Evolutionary conservation across 2,113 vertebrate species (phyloP).

Genomic region (Callochromis pleurospilus): DNA sequence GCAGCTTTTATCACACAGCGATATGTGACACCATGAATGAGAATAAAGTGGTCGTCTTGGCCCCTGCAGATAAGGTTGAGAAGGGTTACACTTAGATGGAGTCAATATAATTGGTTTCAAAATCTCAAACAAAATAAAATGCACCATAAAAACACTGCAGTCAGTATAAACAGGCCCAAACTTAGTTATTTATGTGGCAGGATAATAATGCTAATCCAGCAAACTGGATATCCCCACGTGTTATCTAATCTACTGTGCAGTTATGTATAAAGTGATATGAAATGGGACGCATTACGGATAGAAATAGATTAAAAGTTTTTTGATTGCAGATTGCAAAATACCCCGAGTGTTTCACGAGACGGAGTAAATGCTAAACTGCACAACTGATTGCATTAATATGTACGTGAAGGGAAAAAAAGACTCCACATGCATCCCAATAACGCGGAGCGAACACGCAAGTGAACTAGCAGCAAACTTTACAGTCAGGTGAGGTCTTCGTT

Average conservation of each 20-base stretch:
- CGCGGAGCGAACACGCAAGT: neutral
- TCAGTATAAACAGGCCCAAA: neutral
- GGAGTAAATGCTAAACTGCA: neutral
- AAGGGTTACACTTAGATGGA: neutral
- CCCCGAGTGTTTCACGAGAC: accelerated
- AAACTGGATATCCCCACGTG: neutral
- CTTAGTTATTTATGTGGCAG: neutral
- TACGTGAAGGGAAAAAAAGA: neutral
- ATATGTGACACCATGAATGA: neutral
- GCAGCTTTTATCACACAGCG: neutral
- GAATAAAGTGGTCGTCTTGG: neutral
- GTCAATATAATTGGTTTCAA: neutral
- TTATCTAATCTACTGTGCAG: neutral
- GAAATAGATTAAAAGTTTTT: neutral
- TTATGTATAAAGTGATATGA: neutral
- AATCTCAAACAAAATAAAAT: neutral
- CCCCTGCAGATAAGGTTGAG: neutral
- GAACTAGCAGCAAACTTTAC: neutral
- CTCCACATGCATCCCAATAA: neutral
- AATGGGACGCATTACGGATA: neutral
- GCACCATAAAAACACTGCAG: neutral
- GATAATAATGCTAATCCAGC: neutral
- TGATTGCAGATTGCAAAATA: neutral
- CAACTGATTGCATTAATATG: neutral
- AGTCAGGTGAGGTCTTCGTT: neutral